Conservation (phyloP, 2,113 vertebrate species). For the Rhabdomys dilectus region DNA sequence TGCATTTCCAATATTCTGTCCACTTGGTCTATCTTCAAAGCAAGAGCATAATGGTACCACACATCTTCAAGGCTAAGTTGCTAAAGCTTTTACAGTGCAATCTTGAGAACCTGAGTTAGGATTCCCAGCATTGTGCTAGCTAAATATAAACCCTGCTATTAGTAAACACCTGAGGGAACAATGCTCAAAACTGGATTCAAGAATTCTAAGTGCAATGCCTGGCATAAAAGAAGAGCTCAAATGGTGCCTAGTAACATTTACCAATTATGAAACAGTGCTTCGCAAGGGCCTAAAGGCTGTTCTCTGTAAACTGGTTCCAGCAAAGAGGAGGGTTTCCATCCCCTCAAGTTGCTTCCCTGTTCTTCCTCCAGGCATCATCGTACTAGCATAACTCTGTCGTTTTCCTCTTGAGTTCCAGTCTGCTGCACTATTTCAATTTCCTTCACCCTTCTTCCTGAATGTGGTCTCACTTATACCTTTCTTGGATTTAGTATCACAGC, state of each 20-base stretch:
- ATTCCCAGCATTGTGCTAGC: background rate
- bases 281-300: background rate
- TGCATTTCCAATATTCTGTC: background rate
- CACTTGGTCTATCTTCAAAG: background rate
- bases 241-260: background rate
- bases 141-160: background rate
- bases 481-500: background rate
- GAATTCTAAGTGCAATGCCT: background rate
- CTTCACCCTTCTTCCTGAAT: background rate
- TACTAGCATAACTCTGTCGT: too few species aligned
- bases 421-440: background rate
- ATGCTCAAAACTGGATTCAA: background rate
- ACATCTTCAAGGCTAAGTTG: background rate
- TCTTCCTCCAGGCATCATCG: background rate
- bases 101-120: background rate
- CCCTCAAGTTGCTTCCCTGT: background rate
- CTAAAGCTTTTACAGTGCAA: background rate
- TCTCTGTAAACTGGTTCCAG: background rate
- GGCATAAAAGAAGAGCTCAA: background rate
- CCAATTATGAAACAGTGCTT: background rate
- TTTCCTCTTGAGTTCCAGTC: background rate
- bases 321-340: background rate
- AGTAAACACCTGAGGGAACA: background rate
- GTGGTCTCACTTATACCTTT: background rate
- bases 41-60: fast-evolving